These are phyloP conservation scores for Drusus annulatus DNA, from an alignment of 1,140 invertebrate genomes.

Conservation along the genomic window DNA sequence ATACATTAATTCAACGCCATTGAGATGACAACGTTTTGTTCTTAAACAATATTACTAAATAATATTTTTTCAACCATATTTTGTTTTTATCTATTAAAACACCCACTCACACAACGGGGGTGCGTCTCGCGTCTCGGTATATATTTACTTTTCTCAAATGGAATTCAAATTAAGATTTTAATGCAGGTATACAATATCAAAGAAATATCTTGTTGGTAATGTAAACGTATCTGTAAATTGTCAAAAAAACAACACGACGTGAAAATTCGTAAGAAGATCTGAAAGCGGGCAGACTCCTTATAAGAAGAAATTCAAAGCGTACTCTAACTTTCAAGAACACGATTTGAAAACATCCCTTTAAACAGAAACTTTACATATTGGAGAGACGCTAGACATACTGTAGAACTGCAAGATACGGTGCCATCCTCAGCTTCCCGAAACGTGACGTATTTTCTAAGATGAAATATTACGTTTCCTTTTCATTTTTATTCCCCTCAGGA, in stretches of 20 bases:
- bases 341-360: conserved; percentile 15
- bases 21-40: too few relatives aligned
- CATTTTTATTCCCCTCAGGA: neutral
- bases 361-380: conserved; percentile 10
- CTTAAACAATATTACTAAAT: too few relatives aligned
- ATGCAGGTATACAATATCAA: neutral
- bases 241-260: neutral
- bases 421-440: neutral
- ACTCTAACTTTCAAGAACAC: conserved; percentile 13
- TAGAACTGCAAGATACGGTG: neutral
- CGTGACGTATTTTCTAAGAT: conserved; percentile 12
- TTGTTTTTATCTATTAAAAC: too few relatives aligned
- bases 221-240: neutral
- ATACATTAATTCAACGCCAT: too few relatives aligned
- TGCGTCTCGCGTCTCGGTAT: too few relatives aligned
- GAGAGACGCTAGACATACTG: neutral
- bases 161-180: too few relatives aligned
- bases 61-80: too few relatives aligned
- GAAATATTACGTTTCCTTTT: neutral
- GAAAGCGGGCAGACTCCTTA: neutral
- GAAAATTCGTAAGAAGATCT: neutral
- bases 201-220: neutral
- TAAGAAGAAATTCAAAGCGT: neutral
- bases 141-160: too few relatives aligned
- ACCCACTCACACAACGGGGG: too few relatives aligned